These are phyloP conservation scores for Neodon shergylaensis DNA, from an alignment of 2,113 vertebrate genomes.

Conservation along the genomic window DNA sequence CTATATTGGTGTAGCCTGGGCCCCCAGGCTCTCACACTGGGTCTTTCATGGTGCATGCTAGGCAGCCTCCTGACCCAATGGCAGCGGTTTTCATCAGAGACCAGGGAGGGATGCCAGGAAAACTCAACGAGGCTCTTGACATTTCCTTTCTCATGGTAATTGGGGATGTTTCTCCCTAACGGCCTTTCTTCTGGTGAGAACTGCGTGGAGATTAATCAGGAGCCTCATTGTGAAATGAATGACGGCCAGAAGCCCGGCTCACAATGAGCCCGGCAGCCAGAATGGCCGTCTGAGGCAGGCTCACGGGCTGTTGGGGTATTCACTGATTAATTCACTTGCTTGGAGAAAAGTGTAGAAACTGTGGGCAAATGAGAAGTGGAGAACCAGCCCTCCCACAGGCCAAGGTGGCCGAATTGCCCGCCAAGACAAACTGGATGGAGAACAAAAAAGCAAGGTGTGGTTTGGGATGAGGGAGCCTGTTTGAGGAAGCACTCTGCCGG, in stretches of 20 bases:
- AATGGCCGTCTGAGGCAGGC: slow-evolving; percentile 76
- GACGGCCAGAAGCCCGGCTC: slow-evolving; percentile 81
- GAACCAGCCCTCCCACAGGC: slow-evolving; percentile 37
- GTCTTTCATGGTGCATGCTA: slow-evolving; percentile 50
- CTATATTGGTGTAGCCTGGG: neutral
- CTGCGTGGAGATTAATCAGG: slow-evolving; percentile 85
- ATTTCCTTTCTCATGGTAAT: slow-evolving; percentile 82
- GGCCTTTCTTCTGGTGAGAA: slow-evolving; percentile 84
- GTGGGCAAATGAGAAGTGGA: slow-evolving; percentile 49
- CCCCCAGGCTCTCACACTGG: neutral
- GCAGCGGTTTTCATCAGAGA: slow-evolving; percentile 76
- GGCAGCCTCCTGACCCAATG: slow-evolving; percentile 66
- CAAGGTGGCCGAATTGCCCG: neutral
- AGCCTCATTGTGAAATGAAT: slow-evolving; percentile 77
- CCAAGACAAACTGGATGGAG: neutral
- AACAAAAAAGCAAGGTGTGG: neutral
- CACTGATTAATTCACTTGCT: slow-evolving; percentile 77
- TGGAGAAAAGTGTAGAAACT: slow-evolving; percentile 52
- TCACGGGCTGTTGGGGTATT: slow-evolving; percentile 63
- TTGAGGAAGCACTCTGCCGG: neutral
- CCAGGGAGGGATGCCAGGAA: slow-evolving; percentile 74
- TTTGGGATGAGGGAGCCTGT: neutral
- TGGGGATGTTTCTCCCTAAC: slow-evolving; percentile 82
- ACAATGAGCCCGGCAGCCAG: slow-evolving; percentile 81
- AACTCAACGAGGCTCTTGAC: slow-evolving; percentile 80